A percentile compares a stretch with the other conserved stretches of the same genome.
These are phyloP conservation scores for Sturnus vulgaris DNA, from an alignment of 2,113 vertebrate genomes.

Conservation along the genomic window DNA sequence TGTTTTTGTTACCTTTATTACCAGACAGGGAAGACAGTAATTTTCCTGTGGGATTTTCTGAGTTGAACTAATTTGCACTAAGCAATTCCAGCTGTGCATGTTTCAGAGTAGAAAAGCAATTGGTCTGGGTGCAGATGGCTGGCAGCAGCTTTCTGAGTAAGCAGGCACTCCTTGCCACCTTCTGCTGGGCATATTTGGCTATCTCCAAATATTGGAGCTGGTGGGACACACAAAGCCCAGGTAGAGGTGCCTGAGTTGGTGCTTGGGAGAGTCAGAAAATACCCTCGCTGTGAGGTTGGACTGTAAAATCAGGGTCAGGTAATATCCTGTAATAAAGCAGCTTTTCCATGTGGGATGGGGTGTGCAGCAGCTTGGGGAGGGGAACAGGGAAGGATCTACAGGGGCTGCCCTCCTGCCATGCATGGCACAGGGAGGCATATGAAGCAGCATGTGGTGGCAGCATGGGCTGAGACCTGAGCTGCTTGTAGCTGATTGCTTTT, in stretches of 20 bases:
- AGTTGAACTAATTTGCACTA: neutral
- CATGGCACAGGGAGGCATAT: neutral
- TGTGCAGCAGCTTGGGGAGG: neutral
- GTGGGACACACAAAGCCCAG: neutral
- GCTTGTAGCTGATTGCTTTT: neutral
- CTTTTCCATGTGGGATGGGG: neutral
- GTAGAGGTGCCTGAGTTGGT: neutral
- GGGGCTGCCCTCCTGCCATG: neutral
- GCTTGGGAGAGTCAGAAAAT: neutral
- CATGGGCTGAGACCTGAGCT: neutral
- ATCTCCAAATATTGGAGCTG: neutral
- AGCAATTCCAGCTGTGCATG: neutral
- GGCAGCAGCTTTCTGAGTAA: neutral
- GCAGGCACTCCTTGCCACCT: fast-evolving
- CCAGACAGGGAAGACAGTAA: neutral
- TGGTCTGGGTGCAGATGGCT: neutral
- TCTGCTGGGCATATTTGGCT: neutral
- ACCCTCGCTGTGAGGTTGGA: neutral
- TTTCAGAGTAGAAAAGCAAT: neutral
- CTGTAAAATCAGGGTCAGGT: neutral
- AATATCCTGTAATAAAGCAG: neutral
- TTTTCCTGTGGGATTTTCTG: neutral
- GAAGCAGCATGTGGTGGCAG: neutral
- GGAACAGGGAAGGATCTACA: neutral
- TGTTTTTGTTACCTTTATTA: neutral